Conservation (phyloP, 2,797 vertebrate genomes). For the Sparidentex hasta region DNA sequence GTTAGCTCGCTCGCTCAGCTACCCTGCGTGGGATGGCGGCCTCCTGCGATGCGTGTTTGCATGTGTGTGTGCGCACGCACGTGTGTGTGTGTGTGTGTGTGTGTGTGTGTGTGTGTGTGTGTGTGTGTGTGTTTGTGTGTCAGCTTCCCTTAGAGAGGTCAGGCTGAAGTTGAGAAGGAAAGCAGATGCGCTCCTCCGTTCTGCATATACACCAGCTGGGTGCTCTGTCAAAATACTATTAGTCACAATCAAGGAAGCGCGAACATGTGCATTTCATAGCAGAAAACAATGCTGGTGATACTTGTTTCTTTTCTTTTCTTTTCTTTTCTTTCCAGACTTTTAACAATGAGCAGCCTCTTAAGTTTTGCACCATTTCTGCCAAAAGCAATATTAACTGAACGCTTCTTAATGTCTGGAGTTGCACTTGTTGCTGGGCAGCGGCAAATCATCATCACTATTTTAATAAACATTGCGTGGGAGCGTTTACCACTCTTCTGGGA, state of each 20-base stretch:
- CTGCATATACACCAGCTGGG: conserved; percentile 68
- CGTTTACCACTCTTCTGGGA: conserved; percentile 11
- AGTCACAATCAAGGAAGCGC: conserved; percentile 52
- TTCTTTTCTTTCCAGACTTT: background rate
- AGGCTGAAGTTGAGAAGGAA: conserved; percentile 65
- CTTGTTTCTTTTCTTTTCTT: background rate
- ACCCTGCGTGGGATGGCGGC: conserved; percentile 65
- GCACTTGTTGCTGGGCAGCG: conserved; percentile 27
- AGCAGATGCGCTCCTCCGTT: conserved; percentile 67
- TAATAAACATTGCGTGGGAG: conserved; percentile 25
- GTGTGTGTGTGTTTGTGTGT: conserved; percentile 24
- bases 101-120: conserved; percentile 32
- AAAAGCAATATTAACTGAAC: background rate
- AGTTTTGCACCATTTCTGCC: conserved; percentile 8
- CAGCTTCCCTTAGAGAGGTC: conserved; percentile 69
- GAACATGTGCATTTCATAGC: conserved; percentile 30
- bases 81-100: conserved; percentile 5
- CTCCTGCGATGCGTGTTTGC: conserved; percentile 54
- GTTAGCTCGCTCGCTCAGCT: conserved; percentile 69
- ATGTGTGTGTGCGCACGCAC: background rate
- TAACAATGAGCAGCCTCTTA: background rate
- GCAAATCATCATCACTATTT: conserved; percentile 19
- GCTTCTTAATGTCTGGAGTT: background rate
- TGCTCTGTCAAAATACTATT: conserved; percentile 66
- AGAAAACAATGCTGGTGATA: conserved; percentile 15